Base-by-base conservation (phyloP, 2,888 invertebrate species). In the Lissocephala sabroskyi region DNA sequence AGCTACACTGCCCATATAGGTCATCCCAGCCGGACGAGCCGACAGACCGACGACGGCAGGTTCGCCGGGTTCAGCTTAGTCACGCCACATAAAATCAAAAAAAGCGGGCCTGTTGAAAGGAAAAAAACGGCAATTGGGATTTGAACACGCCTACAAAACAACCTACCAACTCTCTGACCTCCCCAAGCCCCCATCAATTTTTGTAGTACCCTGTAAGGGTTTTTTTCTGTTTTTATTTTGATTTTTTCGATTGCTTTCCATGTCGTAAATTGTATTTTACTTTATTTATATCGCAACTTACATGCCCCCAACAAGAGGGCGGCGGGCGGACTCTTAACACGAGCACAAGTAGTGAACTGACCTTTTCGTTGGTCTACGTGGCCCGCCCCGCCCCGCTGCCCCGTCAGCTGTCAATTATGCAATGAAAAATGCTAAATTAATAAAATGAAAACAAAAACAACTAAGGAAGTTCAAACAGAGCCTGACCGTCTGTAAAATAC, bases 371-470 rank as follows among this genome's bases (percentile, higher is more conserved):
- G n/a, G n/a, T n/a, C n/a, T n/a, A n/a, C n/a, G n/a, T n/a, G n/a
- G n/a, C n/a, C n/a, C n/a, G n/a, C n/a, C n/a, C n/a, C n/a, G n/a
- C n/a, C n/a, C n/a, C n/a, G n/a, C n/a, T n/a, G n/a, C n/a, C n/a
- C n/a, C n/a, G n/a, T n/a, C 58, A 61, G 62, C 62, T 61, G 65
- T 43, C 63, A 63, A 63, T 63, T 63, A 63, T 61, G 63, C 53
- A 63, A 63, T 63, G 55, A 61, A 58, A 60, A 64, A 64, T 59
- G 49, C 50, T 49, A 59, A 62, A 63, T 63, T 62, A 62, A 59
- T 62, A 63, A 62, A 52, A 16, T 3, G 13, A 33, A 16, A 29
- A 41, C 45, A 1, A 33, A 33, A 33, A 29, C 2, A 29, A n/a
- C n/a, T 23, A 23, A 23, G 7, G 7, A 23, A 5, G 7, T 7